Evolutionary conservation across 2,888 invertebrate species (phyloP).

Genomic region (Peribatodes rhomboidaria): DNA sequence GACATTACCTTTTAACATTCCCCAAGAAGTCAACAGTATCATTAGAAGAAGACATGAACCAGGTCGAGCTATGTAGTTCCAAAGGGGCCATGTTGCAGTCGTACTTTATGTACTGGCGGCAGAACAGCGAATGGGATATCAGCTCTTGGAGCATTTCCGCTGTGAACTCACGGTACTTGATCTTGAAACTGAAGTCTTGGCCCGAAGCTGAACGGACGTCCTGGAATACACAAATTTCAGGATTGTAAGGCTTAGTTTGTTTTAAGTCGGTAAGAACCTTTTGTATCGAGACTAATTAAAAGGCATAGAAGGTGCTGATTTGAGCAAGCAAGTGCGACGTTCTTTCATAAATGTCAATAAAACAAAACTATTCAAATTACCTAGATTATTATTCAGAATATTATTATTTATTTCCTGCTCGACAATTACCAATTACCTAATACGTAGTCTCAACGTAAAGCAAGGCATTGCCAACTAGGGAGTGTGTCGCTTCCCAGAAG

Average conservation of each 20-base stretch:
- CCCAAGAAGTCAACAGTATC: slow-evolving; percentile 94
- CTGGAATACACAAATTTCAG: slow-evolving; percentile 59
- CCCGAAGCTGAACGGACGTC: slow-evolving; percentile 93
- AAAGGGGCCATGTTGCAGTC: slow-evolving; percentile 96
- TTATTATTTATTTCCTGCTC: too few relatives aligned
- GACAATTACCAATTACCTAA: too few relatives aligned
- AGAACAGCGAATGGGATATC: slow-evolving; percentile 95
- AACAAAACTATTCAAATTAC: too few relatives aligned
- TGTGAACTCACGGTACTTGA: slow-evolving; percentile 95
- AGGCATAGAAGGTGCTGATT: too few relatives aligned
- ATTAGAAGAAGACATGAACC: slow-evolving; percentile 94
- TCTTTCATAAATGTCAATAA: too few relatives aligned
- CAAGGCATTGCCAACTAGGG: too few relatives aligned
- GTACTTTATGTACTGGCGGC: slow-evolving; percentile 95
- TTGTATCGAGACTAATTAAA: too few relatives aligned
- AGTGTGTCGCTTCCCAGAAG: too few relatives aligned
- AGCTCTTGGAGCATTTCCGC: slow-evolving; percentile 96
- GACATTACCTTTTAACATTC: slow-evolving; percentile 90
- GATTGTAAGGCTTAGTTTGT: background rate
- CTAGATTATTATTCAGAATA: too few relatives aligned
- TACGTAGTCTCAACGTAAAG: too few relatives aligned
- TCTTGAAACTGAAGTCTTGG: slow-evolving; percentile 93
- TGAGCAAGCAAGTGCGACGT: too few relatives aligned
- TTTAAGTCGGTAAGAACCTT: too few relatives aligned
- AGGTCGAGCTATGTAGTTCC: slow-evolving; percentile 94